These are phyloP conservation scores for Jaculus jaculus DNA, from an alignment of 2,113 vertebrate genomes.

Conservation along the genomic window DNA sequence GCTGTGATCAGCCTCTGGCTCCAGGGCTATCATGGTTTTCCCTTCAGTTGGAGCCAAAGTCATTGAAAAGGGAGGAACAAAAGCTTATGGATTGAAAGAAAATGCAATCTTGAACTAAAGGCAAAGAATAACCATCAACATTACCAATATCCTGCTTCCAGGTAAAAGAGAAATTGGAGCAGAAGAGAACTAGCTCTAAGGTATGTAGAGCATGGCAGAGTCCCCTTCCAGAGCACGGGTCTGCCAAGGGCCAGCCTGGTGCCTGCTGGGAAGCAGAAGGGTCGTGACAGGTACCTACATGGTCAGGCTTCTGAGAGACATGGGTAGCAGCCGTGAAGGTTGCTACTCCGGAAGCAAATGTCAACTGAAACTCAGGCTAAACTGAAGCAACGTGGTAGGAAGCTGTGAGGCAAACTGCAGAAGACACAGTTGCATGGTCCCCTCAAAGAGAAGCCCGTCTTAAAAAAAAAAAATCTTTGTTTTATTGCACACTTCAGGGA, in stretches of 20 bases:
- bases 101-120: background rate
- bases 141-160: background rate
- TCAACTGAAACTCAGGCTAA: background rate
- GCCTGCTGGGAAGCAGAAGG: background rate
- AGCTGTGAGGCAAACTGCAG: background rate
- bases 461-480: background rate
- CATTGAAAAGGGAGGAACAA: background rate
- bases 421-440: background rate
- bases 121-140: background rate
- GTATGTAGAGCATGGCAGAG: fast-evolving
- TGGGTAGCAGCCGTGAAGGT: fast-evolving
- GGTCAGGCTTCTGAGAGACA: fast-evolving
- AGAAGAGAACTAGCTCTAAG: fast-evolving
- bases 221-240: background rate
- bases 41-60: background rate
- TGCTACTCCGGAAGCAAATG: background rate
- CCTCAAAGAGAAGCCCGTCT: background rate
- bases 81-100: background rate
- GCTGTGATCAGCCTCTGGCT: fast-evolving
- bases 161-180: background rate
- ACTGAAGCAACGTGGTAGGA: fast-evolving
- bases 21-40: fast-evolving
- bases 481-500: background rate
- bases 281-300: background rate
- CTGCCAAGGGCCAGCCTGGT: fast-evolving